Evolutionary conservation across 30 jellyfish, hydroid and myxozoan genomes (phyloP), one percentile per base, ranked within the genome.

Genomic region (Aurelia sp.): DNA sequence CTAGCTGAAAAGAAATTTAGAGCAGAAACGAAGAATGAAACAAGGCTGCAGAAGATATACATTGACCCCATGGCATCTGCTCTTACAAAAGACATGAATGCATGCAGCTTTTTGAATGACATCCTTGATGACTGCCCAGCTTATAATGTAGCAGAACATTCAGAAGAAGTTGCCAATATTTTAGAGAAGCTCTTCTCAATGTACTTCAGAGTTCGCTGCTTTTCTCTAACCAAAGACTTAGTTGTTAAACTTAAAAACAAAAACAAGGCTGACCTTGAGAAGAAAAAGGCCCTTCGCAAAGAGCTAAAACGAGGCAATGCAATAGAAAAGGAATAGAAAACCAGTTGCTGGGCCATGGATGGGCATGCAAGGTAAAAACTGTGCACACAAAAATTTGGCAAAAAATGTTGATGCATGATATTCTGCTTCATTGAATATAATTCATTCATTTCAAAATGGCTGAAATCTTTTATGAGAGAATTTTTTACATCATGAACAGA

Each of bases 171-270:
- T 51, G 84, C 21, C 69, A 73, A 38, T 73, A 73, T 73, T 31
- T 53, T 73, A 73, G 84, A 73, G 72, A 73, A 73, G 84, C 84
- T 55, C 41, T 73, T 73, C 71, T 10, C n/a, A 73, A 73, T 35
- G 64, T 73, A 73, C 50, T 53, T 73, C 64, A 73, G 84, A 27
- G 84, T 73, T 48, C 8, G 84, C 10, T 73, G 84, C 84, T 73
- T 73, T 73, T 73, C 84, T 17, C 64, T 73, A 20, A 73, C 84
- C 84, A 73, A 52, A 73, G 71, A 73, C 44, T 61, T 24, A 19
- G 79, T 67, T 21, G 64, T 53, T 20, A 73, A 73, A 73, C 75
- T 73, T 21, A 73, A 73, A 73, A 51, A 35, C 51, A 50, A 73
- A 73, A 53, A 44, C 64, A 73, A 73, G 64, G 84, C 84, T 4